Conservation (phyloP, 2,797 vertebrate species). For the Poliocrania exsul region DNA sequence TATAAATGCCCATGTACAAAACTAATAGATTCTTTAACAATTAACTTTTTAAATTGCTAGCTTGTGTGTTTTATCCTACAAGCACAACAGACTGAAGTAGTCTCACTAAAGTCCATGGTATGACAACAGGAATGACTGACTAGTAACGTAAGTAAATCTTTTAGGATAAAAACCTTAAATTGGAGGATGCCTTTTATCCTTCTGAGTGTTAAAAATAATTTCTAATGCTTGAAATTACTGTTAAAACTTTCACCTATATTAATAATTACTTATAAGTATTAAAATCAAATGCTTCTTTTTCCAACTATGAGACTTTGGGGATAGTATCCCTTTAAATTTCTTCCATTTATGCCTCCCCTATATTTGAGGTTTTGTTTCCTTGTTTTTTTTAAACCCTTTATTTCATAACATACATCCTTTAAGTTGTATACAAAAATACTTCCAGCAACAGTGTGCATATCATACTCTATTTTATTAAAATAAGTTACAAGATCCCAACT, state of each 20-base stretch:
- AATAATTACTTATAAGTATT: background rate
- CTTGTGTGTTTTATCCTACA: background rate
- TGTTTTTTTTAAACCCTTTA: background rate
- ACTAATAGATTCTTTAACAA: background rate
- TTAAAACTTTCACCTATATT: background rate
- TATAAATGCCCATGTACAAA: background rate
- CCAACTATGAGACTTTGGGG: background rate
- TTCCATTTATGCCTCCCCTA: background rate
- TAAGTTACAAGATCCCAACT: constrained; percentile 32
- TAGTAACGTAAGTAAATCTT: background rate
- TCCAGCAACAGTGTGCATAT: background rate
- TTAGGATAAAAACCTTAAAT: background rate
- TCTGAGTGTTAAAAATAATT: background rate
- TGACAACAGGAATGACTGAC: background rate
- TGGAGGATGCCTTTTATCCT: background rate
- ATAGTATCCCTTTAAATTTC: background rate
- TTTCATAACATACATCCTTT: background rate
- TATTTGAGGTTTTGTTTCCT: background rate
- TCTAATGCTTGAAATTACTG: background rate
- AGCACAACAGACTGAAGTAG: background rate
- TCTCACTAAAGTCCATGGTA: background rate
- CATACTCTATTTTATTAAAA: constrained; percentile 41
- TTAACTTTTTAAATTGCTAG: background rate
- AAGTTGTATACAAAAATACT: background rate
- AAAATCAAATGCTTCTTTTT: background rate